A percentile compares a stretch with the other conserved stretches of the same genome.
phyloP scores from a whole-genome alignment of 2,797 vertebrate genomes.

The Tympanoctomys barrerae region DNA sequence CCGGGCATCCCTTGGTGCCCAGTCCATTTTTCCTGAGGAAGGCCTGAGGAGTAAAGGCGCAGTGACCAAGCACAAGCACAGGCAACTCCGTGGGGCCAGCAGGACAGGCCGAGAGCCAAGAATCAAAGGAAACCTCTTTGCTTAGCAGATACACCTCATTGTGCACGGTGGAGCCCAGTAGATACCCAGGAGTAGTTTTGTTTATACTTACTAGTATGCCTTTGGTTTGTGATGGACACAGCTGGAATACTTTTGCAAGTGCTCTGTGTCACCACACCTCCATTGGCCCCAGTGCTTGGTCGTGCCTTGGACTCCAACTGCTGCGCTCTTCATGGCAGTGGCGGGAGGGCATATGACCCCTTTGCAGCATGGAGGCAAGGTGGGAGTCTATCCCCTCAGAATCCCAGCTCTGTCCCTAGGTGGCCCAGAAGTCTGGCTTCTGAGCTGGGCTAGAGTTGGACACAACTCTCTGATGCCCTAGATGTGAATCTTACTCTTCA shows the following conservation, averaged over 20 bases:
- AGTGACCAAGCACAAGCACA: neutral
- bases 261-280: neutral
- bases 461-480: neutral
- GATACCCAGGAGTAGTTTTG: neutral
- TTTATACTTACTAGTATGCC: neutral
- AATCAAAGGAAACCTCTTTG: neutral
- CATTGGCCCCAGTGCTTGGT: neutral
- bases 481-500: neutral
- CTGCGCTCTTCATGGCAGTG: neutral
- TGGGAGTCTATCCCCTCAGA: neutral
- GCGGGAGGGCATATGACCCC: neutral
- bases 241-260: neutral
- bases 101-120: neutral
- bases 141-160: neutral
- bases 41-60: neutral
- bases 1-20: neutral
- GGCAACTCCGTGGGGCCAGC: neutral
- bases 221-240: neutral
- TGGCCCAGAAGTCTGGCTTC: neutral
- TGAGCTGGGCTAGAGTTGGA: neutral
- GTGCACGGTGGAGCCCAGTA: neutral
- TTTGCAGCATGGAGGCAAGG: neutral
- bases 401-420: neutral
- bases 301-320: neutral
- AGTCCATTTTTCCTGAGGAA: neutral